These are phyloP conservation scores for Elachura formosa DNA, from an alignment of 2,113 vertebrate genomes.

Conservation along the genomic window DNA sequence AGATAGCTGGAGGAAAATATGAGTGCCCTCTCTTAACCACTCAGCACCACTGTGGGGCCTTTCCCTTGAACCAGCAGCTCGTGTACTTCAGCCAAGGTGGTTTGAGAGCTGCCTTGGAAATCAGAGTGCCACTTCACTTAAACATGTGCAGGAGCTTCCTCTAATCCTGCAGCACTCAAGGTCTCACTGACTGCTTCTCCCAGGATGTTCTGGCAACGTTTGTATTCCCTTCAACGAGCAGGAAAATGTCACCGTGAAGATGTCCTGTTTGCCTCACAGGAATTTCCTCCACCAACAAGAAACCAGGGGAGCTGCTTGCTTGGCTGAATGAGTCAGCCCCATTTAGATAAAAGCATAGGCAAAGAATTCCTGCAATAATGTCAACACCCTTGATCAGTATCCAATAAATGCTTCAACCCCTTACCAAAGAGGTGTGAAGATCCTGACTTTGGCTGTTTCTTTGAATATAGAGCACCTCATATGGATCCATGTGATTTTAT, in stretches of 20 bases:
- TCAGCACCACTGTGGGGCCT: background rate
- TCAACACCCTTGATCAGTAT: background rate
- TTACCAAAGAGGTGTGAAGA: background rate
- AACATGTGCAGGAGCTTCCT: background rate
- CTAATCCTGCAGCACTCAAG: background rate
- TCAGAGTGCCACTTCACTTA: background rate
- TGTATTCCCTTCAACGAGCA: background rate
- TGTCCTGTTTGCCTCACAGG: rapidly evolving
- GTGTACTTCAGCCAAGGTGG: background rate
- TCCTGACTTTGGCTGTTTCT: background rate
- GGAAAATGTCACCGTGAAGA: background rate
- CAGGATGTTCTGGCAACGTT: background rate
- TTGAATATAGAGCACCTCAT: background rate
- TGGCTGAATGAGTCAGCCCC: background rate
- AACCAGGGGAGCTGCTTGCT: background rate
- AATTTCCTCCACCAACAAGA: background rate
- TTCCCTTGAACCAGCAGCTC: background rate
- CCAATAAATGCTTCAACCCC: background rate
- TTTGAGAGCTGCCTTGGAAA: background rate
- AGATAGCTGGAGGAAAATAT: background rate
- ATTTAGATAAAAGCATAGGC: background rate
- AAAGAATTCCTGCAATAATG: background rate
- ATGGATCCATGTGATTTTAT: too few species aligned
- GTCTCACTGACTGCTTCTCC: background rate
- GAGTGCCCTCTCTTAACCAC: background rate